A percentile compares a stretch with the other conserved stretches of the same genome.
Evolutionary conservation across 1,140 invertebrate species (phyloP).

Genomic region (Planococcus citri): DNA sequence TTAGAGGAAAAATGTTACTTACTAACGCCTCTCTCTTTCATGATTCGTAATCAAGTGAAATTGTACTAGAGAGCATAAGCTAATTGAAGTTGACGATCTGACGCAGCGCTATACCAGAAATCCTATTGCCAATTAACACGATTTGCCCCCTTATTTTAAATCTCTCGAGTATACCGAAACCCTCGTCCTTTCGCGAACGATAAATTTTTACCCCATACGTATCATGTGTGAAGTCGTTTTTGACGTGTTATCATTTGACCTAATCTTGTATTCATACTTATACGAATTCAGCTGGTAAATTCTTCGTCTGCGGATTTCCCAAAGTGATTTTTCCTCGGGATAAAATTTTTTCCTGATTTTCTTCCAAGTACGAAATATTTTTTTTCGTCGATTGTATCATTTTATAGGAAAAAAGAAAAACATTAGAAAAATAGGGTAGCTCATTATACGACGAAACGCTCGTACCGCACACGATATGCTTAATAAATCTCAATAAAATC

Average conservation of each 20-base stretch:
- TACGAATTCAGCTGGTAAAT: not conserved
- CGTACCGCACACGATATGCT: not conserved
- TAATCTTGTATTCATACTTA: not conserved
- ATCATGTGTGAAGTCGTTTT: not conserved
- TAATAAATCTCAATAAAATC: not conserved
- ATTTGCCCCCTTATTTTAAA: slow-evolving; percentile 7
- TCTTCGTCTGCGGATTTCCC: no score
- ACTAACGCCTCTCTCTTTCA: not conserved
- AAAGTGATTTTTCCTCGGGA: no score
- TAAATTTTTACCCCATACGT: not conserved
- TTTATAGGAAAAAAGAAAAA: no score
- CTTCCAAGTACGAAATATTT: no score
- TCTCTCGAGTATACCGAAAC: not conserved
- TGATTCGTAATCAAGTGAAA: not conserved
- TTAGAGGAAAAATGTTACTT: not conserved
- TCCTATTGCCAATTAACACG: slow-evolving; percentile 6
- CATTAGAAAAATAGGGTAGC: not conserved
- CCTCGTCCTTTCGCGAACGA: not conserved
- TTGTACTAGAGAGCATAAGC: not conserved
- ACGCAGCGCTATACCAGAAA: not conserved
- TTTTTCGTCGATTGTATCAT: no score
- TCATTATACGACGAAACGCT: not conserved
- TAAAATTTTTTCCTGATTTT: no score
- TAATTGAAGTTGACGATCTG: slow-evolving; percentile 6
- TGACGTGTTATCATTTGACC: slow-evolving; percentile 1